Conservation (phyloP, 2,797 vertebrate species). For the Onychomys arenicola region DNA sequence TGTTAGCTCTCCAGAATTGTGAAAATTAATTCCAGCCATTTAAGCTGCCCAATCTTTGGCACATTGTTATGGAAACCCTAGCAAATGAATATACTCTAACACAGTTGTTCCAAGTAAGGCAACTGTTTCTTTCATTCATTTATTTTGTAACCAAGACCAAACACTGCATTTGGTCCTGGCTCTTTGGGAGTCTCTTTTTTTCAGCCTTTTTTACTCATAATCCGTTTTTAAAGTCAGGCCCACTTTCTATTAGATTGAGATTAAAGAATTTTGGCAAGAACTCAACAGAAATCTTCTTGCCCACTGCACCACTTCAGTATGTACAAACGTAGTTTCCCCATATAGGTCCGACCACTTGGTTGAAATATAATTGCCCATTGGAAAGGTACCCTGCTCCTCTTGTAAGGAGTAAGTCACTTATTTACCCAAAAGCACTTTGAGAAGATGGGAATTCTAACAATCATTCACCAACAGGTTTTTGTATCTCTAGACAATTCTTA, state of each 20-base stretch:
- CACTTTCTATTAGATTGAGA: constrained; percentile 27
- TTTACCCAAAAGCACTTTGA: constrained; percentile 10
- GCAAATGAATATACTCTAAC: background rate
- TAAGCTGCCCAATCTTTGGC: background rate
- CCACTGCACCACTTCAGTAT: background rate
- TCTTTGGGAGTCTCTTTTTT: constrained; percentile 20
- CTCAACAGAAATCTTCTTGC: background rate
- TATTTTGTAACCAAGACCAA: background rate
- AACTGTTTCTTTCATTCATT: background rate
- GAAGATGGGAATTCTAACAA: background rate
- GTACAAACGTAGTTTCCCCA: background rate
- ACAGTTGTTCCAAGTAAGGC: background rate
- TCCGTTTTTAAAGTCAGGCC: constrained; percentile 7
- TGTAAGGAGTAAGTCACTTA: background rate
- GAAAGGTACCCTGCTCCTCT: background rate
- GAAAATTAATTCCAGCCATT: background rate
- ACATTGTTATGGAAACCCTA: background rate
- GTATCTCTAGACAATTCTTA: background rate
- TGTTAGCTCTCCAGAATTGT: background rate
- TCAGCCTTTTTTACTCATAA: constrained; percentile 20
- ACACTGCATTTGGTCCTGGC: background rate
- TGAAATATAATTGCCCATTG: background rate
- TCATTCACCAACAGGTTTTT: background rate
- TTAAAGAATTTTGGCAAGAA: background rate
- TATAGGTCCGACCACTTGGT: background rate